Evolutionary conservation across 2,113 vertebrate species (phyloP), one percentile per base, ranked within the genome.

Genomic region (Calypte anna): DNA sequence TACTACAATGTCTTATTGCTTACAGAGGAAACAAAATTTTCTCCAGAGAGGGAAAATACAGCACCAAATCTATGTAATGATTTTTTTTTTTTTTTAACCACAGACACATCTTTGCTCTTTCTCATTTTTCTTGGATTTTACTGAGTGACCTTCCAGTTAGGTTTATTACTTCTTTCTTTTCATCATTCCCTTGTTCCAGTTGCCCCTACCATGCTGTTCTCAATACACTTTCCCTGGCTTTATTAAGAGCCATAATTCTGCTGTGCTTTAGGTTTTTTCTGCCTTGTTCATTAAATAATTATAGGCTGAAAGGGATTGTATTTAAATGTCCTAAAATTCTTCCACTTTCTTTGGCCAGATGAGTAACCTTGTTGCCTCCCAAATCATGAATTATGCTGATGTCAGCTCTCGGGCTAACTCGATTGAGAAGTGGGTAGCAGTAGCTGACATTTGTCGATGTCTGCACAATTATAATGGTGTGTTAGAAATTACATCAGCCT

Each of bases 301-400:
- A 2, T n/a, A 11, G 2, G 14, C 67, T 51, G 24, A 61, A 36
- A 48, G 8, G 28, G 48, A 7, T 28, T 28, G 25, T 67, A 66
- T 74, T 51, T 53, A 91, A 48, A 21, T 69, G 7, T 67, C 38
- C 85, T 83, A 66, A 53, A 8, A 51, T 59, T 58, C 61, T 76
- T 74, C 18, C n/a, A 94, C 50, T 96, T 59, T 85, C 5, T 79
- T 50, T 92, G 83, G 53, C 40, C 91, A 99, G 99, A 99, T 99
- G 99, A 99, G 99, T 94, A 99, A 99, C 97, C 98, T 99, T 96
- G 99, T 99, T 97, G 99, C 99, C 40, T 99, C 99, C 3, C 99
- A 99, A 98, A 99, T 99, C 46, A 99, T 99, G 99, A 98, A 98
- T 97, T 99, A 99, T 0, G 98, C 99, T 0, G 99, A 99, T 7